Evolutionary conservation across 2,797 vertebrate species (phyloP).

Genomic region (Lutjanus campechanus): DNA sequence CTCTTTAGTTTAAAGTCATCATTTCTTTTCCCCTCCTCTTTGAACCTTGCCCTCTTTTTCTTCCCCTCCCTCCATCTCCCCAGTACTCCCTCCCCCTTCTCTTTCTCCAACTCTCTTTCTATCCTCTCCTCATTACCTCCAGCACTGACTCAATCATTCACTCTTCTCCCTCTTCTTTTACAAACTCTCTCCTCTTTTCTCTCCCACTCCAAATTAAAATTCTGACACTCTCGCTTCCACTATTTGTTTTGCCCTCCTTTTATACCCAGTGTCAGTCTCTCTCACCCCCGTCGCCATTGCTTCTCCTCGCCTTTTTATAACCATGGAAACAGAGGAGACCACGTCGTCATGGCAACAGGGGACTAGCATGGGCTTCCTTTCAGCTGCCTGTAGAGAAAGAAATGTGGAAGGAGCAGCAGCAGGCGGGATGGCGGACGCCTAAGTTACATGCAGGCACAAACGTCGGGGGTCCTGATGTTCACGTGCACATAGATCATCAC

Average conservation of each 20-base stretch:
- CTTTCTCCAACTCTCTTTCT: conserved; percentile 31
- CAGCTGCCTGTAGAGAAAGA: conserved; percentile 72
- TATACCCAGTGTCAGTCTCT: conserved; percentile 61
- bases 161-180: conserved; percentile 41
- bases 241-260: conserved; percentile 72
- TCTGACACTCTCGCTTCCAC: conserved; percentile 66
- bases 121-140: conserved; percentile 66
- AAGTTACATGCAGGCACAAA: conserved; percentile 73
- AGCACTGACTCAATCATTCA: conserved; percentile 60
- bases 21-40: conserved; percentile 41
- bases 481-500: conserved; percentile 20
- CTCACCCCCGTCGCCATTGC: conserved; percentile 66
- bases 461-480: conserved; percentile 65
- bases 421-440: conserved; percentile 69
- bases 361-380: conserved; percentile 65
- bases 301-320: conserved; percentile 74
- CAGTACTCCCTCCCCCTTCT: conserved; percentile 19
- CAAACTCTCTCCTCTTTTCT: conserved; percentile 59
- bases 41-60: conserved; percentile 39
- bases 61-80: conserved; percentile 22
- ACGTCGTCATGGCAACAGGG: conserved; percentile 85
- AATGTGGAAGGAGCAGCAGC: conserved; percentile 41
- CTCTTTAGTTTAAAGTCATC: conserved; percentile 37
- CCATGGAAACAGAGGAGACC: conserved; percentile 88
- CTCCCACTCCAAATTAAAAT: conserved; percentile 75